phyloP scores from a whole-genome alignment of 2,113 vertebrate species.

The Strix aluco region DNA sequence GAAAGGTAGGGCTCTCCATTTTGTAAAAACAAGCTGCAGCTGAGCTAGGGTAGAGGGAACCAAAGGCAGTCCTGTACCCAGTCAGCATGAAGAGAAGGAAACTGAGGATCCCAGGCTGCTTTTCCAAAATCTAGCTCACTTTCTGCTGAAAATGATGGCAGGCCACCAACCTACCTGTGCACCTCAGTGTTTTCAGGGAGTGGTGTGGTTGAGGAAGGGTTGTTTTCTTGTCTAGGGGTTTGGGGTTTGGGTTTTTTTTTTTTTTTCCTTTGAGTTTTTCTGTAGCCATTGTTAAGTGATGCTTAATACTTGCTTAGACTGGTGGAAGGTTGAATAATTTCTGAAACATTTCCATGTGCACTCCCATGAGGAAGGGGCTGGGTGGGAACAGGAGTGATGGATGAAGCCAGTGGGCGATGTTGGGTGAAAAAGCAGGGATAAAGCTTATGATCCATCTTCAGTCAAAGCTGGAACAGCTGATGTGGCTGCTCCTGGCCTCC shows the following conservation, averaged over 20 bases:
- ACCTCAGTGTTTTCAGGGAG: background rate
- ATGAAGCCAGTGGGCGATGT: background rate
- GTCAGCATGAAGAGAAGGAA: background rate
- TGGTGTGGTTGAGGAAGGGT: background rate
- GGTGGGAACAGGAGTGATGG: background rate
- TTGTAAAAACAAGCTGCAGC: background rate
- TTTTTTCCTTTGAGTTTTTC: background rate
- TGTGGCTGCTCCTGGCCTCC: background rate
- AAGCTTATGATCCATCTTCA: background rate
- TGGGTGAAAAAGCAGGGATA: background rate
- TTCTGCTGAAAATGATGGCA: background rate
- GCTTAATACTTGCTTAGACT: background rate
- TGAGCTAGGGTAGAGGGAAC: background rate
- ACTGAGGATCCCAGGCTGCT: background rate
- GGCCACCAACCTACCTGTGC: background rate
- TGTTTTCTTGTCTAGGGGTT: background rate
- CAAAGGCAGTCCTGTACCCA: background rate
- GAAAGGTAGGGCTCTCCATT: background rate
- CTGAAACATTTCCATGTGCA: rapidly evolving
- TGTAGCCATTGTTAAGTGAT: background rate
- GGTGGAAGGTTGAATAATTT: background rate
- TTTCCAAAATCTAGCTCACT: background rate
- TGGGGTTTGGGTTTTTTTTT: background rate
- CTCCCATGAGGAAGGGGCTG: background rate
- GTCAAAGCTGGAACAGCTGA: background rate